Percentiles rank a stretch among this genome's conserved stretches.
phyloP scores from a whole-genome alignment of 2,797 vertebrate species.

The Characodon lateralis region DNA sequence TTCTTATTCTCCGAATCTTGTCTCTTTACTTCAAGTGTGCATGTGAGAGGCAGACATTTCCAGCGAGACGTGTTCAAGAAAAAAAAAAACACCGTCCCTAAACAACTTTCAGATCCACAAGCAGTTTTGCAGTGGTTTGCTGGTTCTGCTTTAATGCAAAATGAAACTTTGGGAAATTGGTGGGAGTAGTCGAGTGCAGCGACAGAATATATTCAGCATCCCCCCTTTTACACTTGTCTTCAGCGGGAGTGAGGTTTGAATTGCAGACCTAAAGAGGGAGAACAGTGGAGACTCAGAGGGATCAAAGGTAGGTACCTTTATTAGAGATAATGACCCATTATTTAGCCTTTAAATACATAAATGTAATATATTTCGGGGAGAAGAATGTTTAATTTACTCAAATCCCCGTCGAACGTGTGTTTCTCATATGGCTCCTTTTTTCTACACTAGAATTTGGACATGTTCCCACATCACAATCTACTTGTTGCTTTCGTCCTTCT shows the following conservation, averaged over 20 bases:
- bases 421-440: not conserved
- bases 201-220: not conserved
- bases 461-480: slow-evolving; percentile 26
- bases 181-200: not conserved
- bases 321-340: not conserved
- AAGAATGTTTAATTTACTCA: not conserved
- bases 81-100: not conserved
- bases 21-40: slow-evolving; percentile 2
- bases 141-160: slow-evolving; percentile 5
- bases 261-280: not conserved
- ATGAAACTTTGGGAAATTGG: slow-evolving; percentile 35
- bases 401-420: not conserved
- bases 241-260: not conserved
- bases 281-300: not conserved
- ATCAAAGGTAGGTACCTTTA: slow-evolving; percentile 30
- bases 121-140: slow-evolving; percentile 18
- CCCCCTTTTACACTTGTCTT: not conserved
- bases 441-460: slow-evolving; percentile 17
- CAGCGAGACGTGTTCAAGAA: not conserved
- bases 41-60: not conserved
- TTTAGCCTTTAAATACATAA: not conserved
- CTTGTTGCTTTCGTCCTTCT: slow-evolving; percentile 55
- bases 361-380: not conserved
- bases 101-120: accelerated
- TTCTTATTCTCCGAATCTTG: slow-evolving; percentile 18